Evolutionary conservation across 2,113 vertebrate genomes (phyloP).

Genomic region (Anhinga rufa): DNA sequence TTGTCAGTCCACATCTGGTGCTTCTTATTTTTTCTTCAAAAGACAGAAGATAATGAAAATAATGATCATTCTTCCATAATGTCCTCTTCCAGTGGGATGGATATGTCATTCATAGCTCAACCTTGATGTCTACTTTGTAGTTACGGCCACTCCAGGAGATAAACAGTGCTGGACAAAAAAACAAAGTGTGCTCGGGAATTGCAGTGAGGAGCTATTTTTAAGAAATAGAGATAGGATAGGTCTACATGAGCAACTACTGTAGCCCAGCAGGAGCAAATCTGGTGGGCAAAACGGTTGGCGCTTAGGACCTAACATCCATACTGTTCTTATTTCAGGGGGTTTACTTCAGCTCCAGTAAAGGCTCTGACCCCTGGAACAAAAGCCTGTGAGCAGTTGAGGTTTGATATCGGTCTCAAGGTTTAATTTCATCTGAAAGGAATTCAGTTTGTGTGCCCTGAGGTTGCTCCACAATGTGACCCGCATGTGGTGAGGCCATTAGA

Average conservation of each 20-base stretch:
- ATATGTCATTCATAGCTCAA: not conserved
- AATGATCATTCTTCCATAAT: not conserved
- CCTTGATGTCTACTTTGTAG: not conserved
- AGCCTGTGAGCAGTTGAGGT: not conserved
- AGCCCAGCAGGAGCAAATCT: not conserved
- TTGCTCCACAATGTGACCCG: not conserved
- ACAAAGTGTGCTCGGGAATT: not conserved
- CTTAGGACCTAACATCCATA: not conserved
- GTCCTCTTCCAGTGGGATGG: not conserved
- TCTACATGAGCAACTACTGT: not conserved
- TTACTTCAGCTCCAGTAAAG: not conserved
- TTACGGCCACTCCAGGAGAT: not conserved
- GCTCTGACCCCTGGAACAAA: not conserved
- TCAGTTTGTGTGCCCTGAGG: not conserved
- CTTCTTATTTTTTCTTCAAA: not conserved
- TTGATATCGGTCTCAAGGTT: not conserved
- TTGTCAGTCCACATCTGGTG: not conserved
- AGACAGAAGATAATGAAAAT: not conserved
- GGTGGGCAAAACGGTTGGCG: not conserved
- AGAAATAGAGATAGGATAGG: not conserved
- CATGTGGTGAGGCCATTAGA: not conserved
- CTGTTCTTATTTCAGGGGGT: not conserved
- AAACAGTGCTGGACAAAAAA: not conserved
- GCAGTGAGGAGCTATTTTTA: not conserved
- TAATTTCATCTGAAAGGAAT: not conserved